Conservation (phyloP, 92 coral and sea anemone species). For the Plumapathes pennacea region DNA sequence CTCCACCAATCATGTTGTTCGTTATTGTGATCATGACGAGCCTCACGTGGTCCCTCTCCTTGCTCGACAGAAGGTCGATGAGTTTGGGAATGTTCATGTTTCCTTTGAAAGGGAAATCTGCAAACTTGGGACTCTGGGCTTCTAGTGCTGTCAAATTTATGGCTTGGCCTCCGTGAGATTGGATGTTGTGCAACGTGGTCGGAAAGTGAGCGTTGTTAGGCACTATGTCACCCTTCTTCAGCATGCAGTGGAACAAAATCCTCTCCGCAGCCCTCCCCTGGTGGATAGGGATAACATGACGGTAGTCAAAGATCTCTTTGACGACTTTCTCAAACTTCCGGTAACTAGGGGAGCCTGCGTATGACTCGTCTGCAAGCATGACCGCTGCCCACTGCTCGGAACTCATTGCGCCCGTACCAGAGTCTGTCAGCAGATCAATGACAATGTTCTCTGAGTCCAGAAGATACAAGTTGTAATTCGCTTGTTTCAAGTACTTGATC, state of each 20-base stretch:
- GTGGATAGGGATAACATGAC: constrained; percentile 84
- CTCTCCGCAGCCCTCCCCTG: constrained; percentile 88
- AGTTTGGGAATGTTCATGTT: constrained; percentile 59
- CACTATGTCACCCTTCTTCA: constrained; percentile 54
- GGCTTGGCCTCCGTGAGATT: constrained; percentile 59
- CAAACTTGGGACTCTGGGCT: constrained; percentile 41
- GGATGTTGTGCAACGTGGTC: constrained; percentile 65
- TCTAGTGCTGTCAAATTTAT: constrained; percentile 48
- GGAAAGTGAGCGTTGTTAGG: constrained; percentile 79
- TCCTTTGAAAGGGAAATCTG: constrained; percentile 57
- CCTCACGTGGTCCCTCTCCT: constrained; percentile 9
- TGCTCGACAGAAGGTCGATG: constrained; percentile 25
- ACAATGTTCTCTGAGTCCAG: constrained; percentile 57
- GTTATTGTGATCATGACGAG: constrained; percentile 66
- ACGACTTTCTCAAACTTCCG: constrained; percentile 60
- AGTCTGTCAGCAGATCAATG: constrained; percentile 68
- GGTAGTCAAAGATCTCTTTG: constrained; percentile 74
- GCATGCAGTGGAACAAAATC: constrained; percentile 43
- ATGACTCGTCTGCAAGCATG: constrained; percentile 77
- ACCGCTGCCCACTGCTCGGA: constrained; percentile 74
- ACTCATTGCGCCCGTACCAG: constrained; percentile 83
- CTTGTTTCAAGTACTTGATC: constrained; percentile 47
- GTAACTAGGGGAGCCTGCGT: constrained; percentile 78
- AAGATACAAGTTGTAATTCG: constrained; percentile 58
- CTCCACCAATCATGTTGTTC: constrained; percentile 63